phyloP scores from a whole-genome alignment of 2,797 vertebrate species.

The Molossus alvarezi region DNA sequence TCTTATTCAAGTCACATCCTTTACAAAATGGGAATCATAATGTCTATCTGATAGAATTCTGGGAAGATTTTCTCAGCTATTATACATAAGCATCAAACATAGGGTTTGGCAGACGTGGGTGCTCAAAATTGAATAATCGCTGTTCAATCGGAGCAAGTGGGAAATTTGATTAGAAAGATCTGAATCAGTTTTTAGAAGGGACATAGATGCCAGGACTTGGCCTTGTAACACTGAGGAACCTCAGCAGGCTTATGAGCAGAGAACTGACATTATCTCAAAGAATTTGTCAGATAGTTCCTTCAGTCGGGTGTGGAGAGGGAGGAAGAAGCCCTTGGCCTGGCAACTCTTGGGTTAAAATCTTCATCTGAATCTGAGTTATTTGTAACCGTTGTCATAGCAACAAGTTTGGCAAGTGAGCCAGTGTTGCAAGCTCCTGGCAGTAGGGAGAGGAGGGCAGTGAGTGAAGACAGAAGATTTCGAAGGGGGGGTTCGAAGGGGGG shows the following conservation, averaged over 20 bases:
- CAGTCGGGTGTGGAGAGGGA: constrained; percentile 46
- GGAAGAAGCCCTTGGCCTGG: constrained; percentile 73
- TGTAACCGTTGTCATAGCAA: constrained; percentile 86
- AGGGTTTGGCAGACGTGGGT: neutral
- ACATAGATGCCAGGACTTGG: neutral
- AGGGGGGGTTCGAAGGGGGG: constrained; percentile 68
- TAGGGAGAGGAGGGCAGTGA: constrained; percentile 82
- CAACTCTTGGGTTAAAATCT: constrained; percentile 85
- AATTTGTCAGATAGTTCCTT: constrained; percentile 50
- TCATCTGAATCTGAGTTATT: constrained; percentile 84
- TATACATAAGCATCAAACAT: too few relatives aligned
- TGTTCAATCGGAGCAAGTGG: constrained; percentile 54
- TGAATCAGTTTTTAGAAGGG: constrained; percentile 53
- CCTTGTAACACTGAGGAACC: constrained; percentile 38
- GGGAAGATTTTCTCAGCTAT: constrained; percentile 56
- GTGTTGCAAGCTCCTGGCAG: constrained; percentile 81
- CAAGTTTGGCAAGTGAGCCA: constrained; percentile 82
- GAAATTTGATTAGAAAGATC: constrained; percentile 56
- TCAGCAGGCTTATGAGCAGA: constrained; percentile 47
- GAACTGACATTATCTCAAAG: constrained; percentile 24
- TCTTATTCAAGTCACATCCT: constrained; percentile 43
- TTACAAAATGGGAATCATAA: constrained; percentile 35
- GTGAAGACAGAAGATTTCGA: constrained; percentile 80
- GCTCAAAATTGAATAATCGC: constrained; percentile 35
- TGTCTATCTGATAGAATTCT: constrained; percentile 39